phyloP scores from a whole-genome alignment of 2,113 vertebrate species.

The Poeciliopsis prolifica region DNA sequence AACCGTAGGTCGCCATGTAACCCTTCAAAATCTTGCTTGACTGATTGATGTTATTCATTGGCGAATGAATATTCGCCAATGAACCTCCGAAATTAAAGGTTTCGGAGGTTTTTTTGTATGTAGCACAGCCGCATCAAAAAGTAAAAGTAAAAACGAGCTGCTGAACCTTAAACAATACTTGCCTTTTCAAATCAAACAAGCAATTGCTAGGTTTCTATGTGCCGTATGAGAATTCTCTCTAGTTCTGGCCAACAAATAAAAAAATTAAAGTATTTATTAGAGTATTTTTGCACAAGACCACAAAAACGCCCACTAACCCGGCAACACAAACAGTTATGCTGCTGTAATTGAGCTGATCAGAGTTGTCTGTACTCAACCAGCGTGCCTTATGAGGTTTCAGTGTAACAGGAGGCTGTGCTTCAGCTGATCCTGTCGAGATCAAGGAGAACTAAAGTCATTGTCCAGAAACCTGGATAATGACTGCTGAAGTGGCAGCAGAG shows the following conservation, averaged over 20 bases:
- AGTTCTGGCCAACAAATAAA: no score
- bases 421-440: slow-evolving; percentile 35
- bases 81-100: no score
- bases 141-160: no score
- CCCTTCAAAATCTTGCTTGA: not conserved
- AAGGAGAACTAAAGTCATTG: slow-evolving; percentile 56
- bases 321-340: slow-evolving; percentile 13
- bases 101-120: no score
- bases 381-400: not conserved
- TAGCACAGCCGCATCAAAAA: no score
- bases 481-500: slow-evolving; percentile 7
- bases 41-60: no score
- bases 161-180: no score
- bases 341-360: slow-evolving; percentile 48
- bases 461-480: slow-evolving; percentile 46
- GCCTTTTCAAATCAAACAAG: no score
- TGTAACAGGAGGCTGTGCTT: slow-evolving; percentile 47
- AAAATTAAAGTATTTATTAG: no score
- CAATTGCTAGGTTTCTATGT: no score
- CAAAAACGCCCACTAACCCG: not conserved
- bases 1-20: not conserved
- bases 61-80: no score
- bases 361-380: slow-evolving; percentile 11
- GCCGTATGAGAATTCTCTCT: no score
- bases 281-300: slow-evolving; percentile 16